Evolutionary conservation across 2,113 vertebrate species (phyloP).

Genomic region (Cyprinodon variegatus): DNA sequence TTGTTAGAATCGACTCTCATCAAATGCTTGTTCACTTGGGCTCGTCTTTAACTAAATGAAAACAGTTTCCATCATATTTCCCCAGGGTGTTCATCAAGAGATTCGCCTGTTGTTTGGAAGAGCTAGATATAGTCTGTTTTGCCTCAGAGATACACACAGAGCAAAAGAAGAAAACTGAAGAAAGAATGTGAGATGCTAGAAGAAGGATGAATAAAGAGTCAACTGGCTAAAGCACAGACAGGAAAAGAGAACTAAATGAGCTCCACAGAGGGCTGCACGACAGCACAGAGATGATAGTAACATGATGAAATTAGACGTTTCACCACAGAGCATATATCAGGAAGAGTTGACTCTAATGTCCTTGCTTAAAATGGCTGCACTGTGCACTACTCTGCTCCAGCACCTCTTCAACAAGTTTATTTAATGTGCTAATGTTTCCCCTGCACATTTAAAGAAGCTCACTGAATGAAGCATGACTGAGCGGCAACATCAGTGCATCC

Average conservation of each 20-base stretch:
- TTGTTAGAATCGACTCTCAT: not conserved
- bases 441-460: slow-evolving; percentile 33
- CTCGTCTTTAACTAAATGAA: slow-evolving; percentile 63
- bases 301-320: slow-evolving; percentile 50
- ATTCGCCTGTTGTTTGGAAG: slow-evolving; percentile 38
- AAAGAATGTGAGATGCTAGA: not conserved
- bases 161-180: not conserved
- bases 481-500: slow-evolving; percentile 7
- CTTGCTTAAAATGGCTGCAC: slow-evolving; percentile 34
- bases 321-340: slow-evolving; percentile 29
- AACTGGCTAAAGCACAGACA: slow-evolving; percentile 48
- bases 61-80: slow-evolving; percentile 57
- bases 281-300: slow-evolving; percentile 20
- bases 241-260: slow-evolving; percentile 47
- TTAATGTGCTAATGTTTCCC: slow-evolving; percentile 51
- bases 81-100: slow-evolving; percentile 59
- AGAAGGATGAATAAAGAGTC: not conserved
- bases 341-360: slow-evolving; percentile 7
- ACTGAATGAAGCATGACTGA: slow-evolving; percentile 4
- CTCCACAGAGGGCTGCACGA: slow-evolving; percentile 31
- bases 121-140: slow-evolving; percentile 50
- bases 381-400: slow-evolving; percentile 9
- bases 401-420: slow-evolving; percentile 51
- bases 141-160: slow-evolving; percentile 20
- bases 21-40: not conserved